Conservation (phyloP, 2,888 invertebrate species). For the Tipula confusa region DNA sequence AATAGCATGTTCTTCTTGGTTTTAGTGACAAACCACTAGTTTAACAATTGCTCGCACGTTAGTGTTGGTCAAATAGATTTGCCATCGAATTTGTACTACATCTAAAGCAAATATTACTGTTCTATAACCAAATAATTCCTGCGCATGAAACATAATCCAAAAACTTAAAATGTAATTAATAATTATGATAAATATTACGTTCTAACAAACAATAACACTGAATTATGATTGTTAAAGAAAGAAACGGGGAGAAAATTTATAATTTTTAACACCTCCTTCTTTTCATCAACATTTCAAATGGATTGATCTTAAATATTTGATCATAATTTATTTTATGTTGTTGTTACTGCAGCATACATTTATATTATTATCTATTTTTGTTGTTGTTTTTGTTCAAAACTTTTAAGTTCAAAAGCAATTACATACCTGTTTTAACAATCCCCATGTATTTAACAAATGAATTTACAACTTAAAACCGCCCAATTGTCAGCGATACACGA, state of each 20-base stretch:
- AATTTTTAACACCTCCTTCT: neutral
- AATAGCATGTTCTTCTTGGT: too few relatives aligned
- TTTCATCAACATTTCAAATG: neutral
- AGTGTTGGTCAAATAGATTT: too few relatives aligned
- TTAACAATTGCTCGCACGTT: too few relatives aligned
- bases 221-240: neutral
- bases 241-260: neutral
- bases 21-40: too few relatives aligned
- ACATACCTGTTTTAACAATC: conserved; percentile 44
- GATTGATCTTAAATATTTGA: neutral
- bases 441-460: conserved; percentile 51
- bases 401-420: conserved; percentile 4
- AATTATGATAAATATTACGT: neutral
- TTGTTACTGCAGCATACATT: neutral
- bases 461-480: conserved; percentile 51
- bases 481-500: conserved; percentile 38
- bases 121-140: too few relatives aligned
- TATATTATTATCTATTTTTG: neutral
- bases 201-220: neutral
- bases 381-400: neutral
- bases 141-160: too few relatives aligned
- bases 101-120: too few relatives aligned
- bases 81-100: too few relatives aligned
- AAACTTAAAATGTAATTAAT: neutral
- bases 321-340: neutral